Evolutionary conservation across 2,113 vertebrate genomes (phyloP).

Genomic region (Piaya cayana): DNA sequence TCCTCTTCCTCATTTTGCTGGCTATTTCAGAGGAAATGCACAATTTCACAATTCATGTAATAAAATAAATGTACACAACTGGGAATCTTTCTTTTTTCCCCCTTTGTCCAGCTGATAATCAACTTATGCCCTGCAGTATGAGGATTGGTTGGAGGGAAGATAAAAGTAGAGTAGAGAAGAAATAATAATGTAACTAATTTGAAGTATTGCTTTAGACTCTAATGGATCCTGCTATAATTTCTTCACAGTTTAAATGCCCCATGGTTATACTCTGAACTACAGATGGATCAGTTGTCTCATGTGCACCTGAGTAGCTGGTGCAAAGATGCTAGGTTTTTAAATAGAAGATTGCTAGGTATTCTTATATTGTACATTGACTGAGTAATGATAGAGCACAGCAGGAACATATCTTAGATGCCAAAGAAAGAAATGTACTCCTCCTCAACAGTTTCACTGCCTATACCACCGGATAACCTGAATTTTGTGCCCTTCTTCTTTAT

Average conservation of each 20-base stretch:
- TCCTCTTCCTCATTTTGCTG: slow-evolving; percentile 13
- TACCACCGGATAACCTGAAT: neutral
- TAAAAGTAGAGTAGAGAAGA: slow-evolving; percentile 47
- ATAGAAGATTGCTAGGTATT: neutral
- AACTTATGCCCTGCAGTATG: slow-evolving; percentile 59
- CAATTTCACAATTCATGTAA: slow-evolving; percentile 51
- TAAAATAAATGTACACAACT: slow-evolving; percentile 42
- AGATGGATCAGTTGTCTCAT: neutral
- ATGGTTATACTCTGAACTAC: slow-evolving; percentile 18
- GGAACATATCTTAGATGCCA: neutral
- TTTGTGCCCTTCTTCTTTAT: neutral
- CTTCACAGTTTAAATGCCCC: neutral
- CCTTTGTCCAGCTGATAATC: slow-evolving; percentile 56
- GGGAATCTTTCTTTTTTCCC: slow-evolving; percentile 30
- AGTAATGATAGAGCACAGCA: neutral
- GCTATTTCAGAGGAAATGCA: slow-evolving; percentile 44
- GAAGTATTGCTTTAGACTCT: slow-evolving; percentile 59
- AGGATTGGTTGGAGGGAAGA: slow-evolving; percentile 52
- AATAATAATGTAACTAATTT: slow-evolving; percentile 51
- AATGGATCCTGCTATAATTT: slow-evolving; percentile 47
- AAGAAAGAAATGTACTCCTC: neutral
- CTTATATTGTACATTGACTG: neutral
- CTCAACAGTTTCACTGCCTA: neutral
- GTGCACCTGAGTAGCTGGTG: neutral
- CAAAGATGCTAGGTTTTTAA: neutral